These are phyloP conservation scores for Plutella xylostella DNA, from an alignment of 2,888 invertebrate genomes.

Conservation along the genomic window DNA sequence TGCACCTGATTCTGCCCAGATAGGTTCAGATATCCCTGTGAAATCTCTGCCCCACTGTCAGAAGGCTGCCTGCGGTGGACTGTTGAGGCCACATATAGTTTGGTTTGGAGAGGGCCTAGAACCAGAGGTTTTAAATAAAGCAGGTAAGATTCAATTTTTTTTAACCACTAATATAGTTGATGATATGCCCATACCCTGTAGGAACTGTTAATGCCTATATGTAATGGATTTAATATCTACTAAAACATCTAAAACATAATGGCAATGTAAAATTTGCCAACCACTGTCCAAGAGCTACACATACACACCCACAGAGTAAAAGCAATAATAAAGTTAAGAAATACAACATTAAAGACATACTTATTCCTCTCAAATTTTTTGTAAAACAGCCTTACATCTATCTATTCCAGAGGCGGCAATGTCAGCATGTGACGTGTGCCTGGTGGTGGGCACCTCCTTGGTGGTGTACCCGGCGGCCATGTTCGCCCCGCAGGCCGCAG, in stretches of 20 bases:
- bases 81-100: slow-evolving; percentile 84
- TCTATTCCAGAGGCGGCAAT: slow-evolving; percentile 68
- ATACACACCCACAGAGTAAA: too few species aligned
- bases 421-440: slow-evolving; percentile 78
- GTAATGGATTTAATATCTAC: too few species aligned
- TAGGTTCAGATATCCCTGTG: slow-evolving; percentile 71
- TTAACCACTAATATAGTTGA: neutral
- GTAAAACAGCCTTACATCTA: too few species aligned
- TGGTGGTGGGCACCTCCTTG: slow-evolving; percentile 89
- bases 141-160: slow-evolving; percentile 56
- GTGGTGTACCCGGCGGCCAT: slow-evolving; percentile 89
- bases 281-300: too few species aligned
- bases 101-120: slow-evolving; percentile 91
- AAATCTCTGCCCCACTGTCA: slow-evolving; percentile 78
- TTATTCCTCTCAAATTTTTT: too few species aligned
- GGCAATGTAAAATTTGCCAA: too few species aligned
- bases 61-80: slow-evolving; percentile 69
- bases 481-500: slow-evolving; percentile 84
- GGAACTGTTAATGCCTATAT: too few species aligned
- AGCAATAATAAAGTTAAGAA: too few species aligned
- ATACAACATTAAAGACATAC: too few species aligned
- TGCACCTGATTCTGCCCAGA: slow-evolving; percentile 71
- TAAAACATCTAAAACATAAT: too few species aligned
- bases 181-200: neutral
- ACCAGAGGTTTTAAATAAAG: slow-evolving; percentile 66